Evolutionary conservation across 2,113 vertebrate species (phyloP), one percentile per base, ranked within the genome.

Genomic region (Peromyscus polionotus): DNA sequence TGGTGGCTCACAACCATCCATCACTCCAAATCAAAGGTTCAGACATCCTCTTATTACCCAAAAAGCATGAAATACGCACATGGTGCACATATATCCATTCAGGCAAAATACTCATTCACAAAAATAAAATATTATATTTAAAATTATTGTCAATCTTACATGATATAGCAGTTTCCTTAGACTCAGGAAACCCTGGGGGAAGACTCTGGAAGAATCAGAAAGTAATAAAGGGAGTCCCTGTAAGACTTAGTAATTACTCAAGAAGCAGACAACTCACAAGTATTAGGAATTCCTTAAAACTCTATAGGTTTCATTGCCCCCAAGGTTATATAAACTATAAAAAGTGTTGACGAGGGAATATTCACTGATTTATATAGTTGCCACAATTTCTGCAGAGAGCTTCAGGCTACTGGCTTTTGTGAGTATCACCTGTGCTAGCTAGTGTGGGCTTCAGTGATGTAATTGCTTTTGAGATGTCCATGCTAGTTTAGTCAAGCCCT

Each of bases 1-100:
- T 28, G 3, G 14, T 45, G 24, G 14, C 2, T 11, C 7, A 39
- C 57, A 9, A 8, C 1, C 1, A 63, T 9, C 1, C 26, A 65
- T 65, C 5, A 4, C n/a, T 63, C 13, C 7, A 65, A 2, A 45
- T 45, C 20, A 61, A n/a, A 5, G 10, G 33, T 59, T 59, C 13
- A 0, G n/a, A 26, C 9, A 11, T 39, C 9, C 39, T 1, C 1
- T 16, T 31, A 8, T 11, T 31, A 45, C 59, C 81, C 45, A 4
- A 26, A 85, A 85, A 65, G 8, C 3, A 11, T 4, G 19, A n/a
- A 39, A 8, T 4, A 19, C 65, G 14, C 14, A 5, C 4, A 65
- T 7, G 0, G 19, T 31, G 19, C 26, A 65, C 11, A 63, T 28
- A 63, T 14, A 42, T 16, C 19, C 9, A 84, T 85, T 65, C 26